Percentiles rank a stretch among this genome's conserved stretches.
These are phyloP conservation scores for Hydropsyche tenuis DNA, from an alignment of 1,140 invertebrate species.

Conservation along the genomic window DNA sequence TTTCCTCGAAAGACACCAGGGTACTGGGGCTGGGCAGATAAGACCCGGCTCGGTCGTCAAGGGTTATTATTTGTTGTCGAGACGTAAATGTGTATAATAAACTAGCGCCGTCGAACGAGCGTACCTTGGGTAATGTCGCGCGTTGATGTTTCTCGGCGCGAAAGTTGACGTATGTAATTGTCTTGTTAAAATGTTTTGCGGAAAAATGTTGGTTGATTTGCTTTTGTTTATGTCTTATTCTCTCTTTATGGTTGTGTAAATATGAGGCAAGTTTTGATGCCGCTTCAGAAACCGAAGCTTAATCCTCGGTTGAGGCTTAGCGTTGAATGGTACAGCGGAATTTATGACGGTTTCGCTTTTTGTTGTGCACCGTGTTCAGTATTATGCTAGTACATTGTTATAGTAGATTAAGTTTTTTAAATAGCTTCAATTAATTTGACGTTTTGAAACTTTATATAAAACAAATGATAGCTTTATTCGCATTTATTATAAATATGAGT, in stretches of 20 bases:
- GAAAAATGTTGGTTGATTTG: constrained; percentile 43
- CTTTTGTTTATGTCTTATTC: constrained; percentile 48
- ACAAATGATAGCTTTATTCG: no score
- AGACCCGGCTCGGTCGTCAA: constrained; percentile 5
- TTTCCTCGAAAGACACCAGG: not conserved
- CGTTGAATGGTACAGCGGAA: constrained; percentile 31
- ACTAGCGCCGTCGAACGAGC: no score
- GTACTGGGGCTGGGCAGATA: constrained; percentile 4
- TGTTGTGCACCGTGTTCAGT: not conserved
- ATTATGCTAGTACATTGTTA: no score
- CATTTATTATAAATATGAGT: no score
- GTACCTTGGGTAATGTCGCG: not conserved
- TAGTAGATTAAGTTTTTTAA: no score
- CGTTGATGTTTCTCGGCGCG: not conserved
- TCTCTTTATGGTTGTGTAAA: constrained; percentile 46
- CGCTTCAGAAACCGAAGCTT: constrained; percentile 20
- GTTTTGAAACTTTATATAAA: no score
- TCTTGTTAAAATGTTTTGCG: not conserved
- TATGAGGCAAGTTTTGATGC: constrained; percentile 40
- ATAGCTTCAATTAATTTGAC: no score
- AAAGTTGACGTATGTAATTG: not conserved
- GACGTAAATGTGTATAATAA: no score
- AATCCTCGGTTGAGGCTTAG: constrained; percentile 35
- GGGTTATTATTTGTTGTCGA: constrained; percentile 31
- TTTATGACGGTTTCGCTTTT: constrained; percentile 21